These are phyloP conservation scores for Timema cristinae DNA, from an alignment of 2,888 invertebrate genomes.

Conservation along the genomic window DNA sequence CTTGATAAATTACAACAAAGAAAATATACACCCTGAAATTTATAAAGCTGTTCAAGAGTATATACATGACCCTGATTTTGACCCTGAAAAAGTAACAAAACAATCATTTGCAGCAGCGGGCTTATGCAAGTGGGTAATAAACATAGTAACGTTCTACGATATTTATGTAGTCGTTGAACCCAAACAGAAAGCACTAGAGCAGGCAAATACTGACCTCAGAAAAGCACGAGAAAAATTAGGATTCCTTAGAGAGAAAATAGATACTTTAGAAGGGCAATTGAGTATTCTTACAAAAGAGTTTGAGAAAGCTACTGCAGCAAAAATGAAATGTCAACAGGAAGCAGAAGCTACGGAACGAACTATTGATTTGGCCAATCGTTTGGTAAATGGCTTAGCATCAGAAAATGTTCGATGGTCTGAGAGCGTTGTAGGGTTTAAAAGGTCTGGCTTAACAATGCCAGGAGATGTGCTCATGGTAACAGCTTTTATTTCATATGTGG, in stretches of 20 bases:
- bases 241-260: conserved; percentile 61
- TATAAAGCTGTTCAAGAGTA: conserved; percentile 70
- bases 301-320: conserved; percentile 79
- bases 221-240: conserved; percentile 76
- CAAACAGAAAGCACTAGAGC: conserved; percentile 77
- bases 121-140: conserved; percentile 91
- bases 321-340: conserved; percentile 87
- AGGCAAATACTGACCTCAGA: conserved; percentile 78
- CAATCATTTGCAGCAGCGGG: conserved; percentile 92
- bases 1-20: conserved; percentile 85
- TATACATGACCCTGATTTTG: conserved; percentile 71
- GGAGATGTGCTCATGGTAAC: conserved; percentile 86
- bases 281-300: conserved; percentile 74
- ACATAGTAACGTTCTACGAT: conserved; percentile 84
- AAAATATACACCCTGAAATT: conserved; percentile 84
- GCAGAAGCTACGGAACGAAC: conserved; percentile 86
- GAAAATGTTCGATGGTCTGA: conserved; percentile 84
- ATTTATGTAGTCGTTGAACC: conserved; percentile 92
- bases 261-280: conserved; percentile 73
- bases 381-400: conserved; percentile 88
- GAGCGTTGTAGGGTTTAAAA: conserved; percentile 58
- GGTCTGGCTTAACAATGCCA: conserved; percentile 72
- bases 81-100: conserved; percentile 72
- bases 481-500: conserved; percentile 92
- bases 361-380: conserved; percentile 85